Evolutionary conservation across 2,888 invertebrate genomes (phyloP), one percentile per base, ranked within the genome.

Genomic region (Muscina levida): DNA sequence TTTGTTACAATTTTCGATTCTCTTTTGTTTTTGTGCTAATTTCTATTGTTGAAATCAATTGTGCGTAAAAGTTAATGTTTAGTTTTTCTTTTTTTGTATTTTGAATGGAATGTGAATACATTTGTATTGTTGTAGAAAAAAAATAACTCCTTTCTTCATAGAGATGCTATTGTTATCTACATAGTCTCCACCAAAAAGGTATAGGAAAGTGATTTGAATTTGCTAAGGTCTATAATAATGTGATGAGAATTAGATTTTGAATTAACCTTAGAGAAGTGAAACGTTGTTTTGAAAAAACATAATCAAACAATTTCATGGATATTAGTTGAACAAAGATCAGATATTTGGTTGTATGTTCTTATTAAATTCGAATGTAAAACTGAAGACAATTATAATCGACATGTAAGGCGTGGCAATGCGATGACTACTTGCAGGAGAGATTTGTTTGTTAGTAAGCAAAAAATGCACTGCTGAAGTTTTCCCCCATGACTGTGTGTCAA

Each of bases 51-150:
- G 2, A 59, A n/a, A 6, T 46, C 72, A 77, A 81, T 74, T 81
- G 77, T 81, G 77, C 71, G 81, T 81, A 51, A 67, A 81, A 81
- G 81, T 81, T 81, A 77, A 77, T 74, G 68, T 81, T n/a, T 71
- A 70, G 44, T 66, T 56, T 56, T 72, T 39, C 22, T 56, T 46
- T 31, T 31, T 31, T 5, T 31, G 31, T n/a, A 31, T 31, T 31
- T 31, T 62, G 46, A 48, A 31, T 67, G 57, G 19, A 79, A 79
- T 75, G 75, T 75, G 72, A 65, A 79, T 72, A 67, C 24, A 11
- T 39, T 31, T 5, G 5, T 15, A 71, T 80, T 77, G 68, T 73
- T 39, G n/a, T 73, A 24, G 19, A 37, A 65, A 70, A 76, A 46
- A 62, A 72, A 31, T 65, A 68, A n/a, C n/a, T n/a, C n/a, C n/a